Conservation (phyloP, 2,797 vertebrate species). For the Phataginus tricuspis region DNA sequence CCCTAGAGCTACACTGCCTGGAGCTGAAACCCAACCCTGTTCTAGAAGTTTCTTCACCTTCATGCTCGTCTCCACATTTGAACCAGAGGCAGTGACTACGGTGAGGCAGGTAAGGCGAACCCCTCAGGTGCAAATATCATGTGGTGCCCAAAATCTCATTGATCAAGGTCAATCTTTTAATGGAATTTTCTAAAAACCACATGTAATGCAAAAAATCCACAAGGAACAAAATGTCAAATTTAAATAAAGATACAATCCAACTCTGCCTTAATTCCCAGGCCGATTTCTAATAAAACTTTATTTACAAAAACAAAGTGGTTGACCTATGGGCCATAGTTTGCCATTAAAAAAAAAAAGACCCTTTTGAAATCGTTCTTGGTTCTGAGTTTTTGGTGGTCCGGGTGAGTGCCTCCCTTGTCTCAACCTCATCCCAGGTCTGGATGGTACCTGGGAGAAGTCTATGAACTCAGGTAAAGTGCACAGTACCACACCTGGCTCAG, state of each 20-base stretch:
- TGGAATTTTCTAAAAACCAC: neutral
- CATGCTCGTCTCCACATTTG: neutral
- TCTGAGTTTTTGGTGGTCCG: neutral
- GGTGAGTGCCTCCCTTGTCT: neutral
- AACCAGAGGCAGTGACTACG: neutral
- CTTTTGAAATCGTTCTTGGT: neutral
- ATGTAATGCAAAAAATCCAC: neutral
- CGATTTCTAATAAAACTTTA: neutral
- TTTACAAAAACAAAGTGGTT: neutral
- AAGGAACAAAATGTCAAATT: neutral
- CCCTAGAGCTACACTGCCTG: too few relatives aligned
- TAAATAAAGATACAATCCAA: neutral
- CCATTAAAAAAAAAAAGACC: neutral
- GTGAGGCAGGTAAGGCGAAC: neutral
- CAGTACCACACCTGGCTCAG: rapidly evolving
- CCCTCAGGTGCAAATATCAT: neutral
- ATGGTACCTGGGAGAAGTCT: neutral
- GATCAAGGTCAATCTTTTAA: neutral
- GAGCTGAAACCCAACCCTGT: neutral
- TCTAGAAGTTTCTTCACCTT: neutral
- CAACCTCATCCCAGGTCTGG: neutral
- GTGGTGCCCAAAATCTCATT: neutral
- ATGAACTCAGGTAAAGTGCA: neutral
- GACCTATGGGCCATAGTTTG: neutral
- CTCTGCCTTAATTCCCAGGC: neutral